Percentiles rank a stretch among this genome's conserved stretches.
Evolutionary conservation across 2,888 invertebrate genomes (phyloP).

Genomic region (Acrobasis suavella): DNA sequence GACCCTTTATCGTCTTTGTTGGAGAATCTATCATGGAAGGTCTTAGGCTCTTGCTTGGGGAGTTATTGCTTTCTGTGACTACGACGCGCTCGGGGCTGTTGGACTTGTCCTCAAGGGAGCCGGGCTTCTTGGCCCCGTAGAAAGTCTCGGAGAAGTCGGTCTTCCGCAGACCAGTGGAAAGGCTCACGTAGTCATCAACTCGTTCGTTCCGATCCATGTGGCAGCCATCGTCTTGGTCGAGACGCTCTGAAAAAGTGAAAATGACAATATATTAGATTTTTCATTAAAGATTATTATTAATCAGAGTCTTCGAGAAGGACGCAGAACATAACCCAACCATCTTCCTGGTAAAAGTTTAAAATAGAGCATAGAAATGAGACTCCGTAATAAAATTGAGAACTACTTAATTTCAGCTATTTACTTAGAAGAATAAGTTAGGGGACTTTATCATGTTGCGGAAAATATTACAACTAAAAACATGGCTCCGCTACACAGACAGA

Average conservation of each 20-base stretch:
- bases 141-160: conserved; percentile 86
- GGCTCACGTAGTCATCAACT: conserved; percentile 84
- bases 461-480: too few relatives aligned
- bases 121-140: conserved; percentile 78
- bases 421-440: too few relatives aligned
- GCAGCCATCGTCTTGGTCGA: conserved; percentile 78
- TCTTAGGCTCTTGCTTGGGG: conserved; percentile 70
- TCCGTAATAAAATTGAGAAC: too few relatives aligned
- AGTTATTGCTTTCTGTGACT: conserved; percentile 64
- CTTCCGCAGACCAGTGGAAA: conserved; percentile 87
- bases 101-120: conserved; percentile 65
- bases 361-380: too few relatives aligned
- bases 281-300: background rate
- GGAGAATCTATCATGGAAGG: conserved; percentile 64
- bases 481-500: too few relatives aligned
- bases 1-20: conserved; percentile 62
- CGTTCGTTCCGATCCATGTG: conserved; percentile 65
- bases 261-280: conserved; percentile 4
- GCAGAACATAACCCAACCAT: too few relatives aligned
- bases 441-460: too few relatives aligned
- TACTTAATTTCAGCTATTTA: too few relatives aligned
- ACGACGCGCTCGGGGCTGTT: conserved; percentile 70
- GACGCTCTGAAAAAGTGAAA: conserved; percentile 82
- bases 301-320: too few relatives aligned
- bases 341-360: too few relatives aligned